Conservation (phyloP, 2,888 invertebrate genomes). For the Venusia cambrica region DNA sequence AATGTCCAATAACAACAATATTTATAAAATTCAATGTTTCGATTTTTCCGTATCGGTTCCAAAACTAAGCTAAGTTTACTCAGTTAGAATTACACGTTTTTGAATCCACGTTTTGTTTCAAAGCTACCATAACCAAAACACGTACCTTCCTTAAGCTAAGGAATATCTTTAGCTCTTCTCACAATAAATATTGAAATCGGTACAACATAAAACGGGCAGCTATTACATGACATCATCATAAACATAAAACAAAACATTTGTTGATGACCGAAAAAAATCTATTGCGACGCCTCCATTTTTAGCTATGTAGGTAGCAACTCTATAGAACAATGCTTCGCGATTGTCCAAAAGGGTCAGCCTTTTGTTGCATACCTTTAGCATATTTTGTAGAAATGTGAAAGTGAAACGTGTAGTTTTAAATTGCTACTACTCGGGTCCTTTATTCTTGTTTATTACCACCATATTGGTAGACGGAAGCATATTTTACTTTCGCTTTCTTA, state of each 20-base stretch:
- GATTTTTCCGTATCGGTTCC: too few relatives aligned
- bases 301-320: constrained; percentile 13
- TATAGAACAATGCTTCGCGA: constrained; percentile 26
- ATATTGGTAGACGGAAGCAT: constrained; percentile 39
- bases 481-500: constrained; percentile 40
- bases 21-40: too few relatives aligned
- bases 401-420: constrained; percentile 53
- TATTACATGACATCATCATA: constrained; percentile 30
- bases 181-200: constrained; percentile 8
- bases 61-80: too few relatives aligned
- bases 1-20: neutral
- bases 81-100: too few relatives aligned
- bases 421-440: constrained; percentile 50
- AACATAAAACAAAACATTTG: constrained; percentile 31
- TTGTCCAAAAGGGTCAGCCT: constrained; percentile 27
- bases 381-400: constrained; percentile 57
- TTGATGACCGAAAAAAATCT: constrained; percentile 30
- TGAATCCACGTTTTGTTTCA: too few relatives aligned
- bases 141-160: too few relatives aligned
- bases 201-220: constrained; percentile 20
- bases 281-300: constrained; percentile 20
- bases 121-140: too few relatives aligned
- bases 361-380: constrained; percentile 34
- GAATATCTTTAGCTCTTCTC: constrained; percentile 7
- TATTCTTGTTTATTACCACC: constrained; percentile 43